These are phyloP conservation scores for Bemisia tabaci DNA, from an alignment of 1,140 invertebrate genomes.

Conservation along the genomic window DNA sequence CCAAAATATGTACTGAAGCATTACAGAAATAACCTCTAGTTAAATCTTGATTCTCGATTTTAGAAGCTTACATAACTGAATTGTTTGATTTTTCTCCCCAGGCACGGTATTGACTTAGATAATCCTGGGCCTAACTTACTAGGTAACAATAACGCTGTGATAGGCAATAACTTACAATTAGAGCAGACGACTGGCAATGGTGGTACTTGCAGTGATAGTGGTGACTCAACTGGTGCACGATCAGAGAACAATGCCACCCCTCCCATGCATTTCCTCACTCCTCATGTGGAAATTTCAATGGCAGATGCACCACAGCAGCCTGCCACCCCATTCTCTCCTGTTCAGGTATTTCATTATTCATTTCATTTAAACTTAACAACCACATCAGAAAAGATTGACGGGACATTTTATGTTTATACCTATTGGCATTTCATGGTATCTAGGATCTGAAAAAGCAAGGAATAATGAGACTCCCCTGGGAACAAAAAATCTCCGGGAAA, in stretches of 20 bases:
- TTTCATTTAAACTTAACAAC: conserved; percentile 5
- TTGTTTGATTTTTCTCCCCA: conserved; percentile 29
- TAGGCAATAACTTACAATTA: conserved; percentile 5
- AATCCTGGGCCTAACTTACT: conserved; percentile 61
- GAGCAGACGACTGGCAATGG: conserved; percentile 8
- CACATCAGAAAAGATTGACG: background rate
- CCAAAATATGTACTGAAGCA: too few relatives aligned
- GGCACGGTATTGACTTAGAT: conserved; percentile 76
- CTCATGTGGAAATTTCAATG: conserved; percentile 79
- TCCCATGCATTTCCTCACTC: conserved; percentile 77
- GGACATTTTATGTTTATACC: too few relatives aligned
- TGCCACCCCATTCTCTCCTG: conserved; percentile 30
- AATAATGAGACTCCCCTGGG: too few relatives aligned
- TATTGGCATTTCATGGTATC: too few relatives aligned
- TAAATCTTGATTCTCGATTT: too few relatives aligned
- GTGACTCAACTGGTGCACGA: conserved; percentile 52
- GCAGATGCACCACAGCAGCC: conserved; percentile 41
- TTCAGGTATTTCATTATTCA: conserved; percentile 23
- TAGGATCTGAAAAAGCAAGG: too few relatives aligned
- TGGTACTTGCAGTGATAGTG: conserved; percentile 51
- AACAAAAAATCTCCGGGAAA: too few relatives aligned
- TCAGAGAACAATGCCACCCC: conserved; percentile 68
- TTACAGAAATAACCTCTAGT: too few relatives aligned
- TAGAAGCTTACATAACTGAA: too few relatives aligned
- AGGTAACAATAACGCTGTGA: conserved; percentile 42